Evolutionary conservation across 1,140 invertebrate genomes (phyloP).

Genomic region (Odontomachus brunneus): DNA sequence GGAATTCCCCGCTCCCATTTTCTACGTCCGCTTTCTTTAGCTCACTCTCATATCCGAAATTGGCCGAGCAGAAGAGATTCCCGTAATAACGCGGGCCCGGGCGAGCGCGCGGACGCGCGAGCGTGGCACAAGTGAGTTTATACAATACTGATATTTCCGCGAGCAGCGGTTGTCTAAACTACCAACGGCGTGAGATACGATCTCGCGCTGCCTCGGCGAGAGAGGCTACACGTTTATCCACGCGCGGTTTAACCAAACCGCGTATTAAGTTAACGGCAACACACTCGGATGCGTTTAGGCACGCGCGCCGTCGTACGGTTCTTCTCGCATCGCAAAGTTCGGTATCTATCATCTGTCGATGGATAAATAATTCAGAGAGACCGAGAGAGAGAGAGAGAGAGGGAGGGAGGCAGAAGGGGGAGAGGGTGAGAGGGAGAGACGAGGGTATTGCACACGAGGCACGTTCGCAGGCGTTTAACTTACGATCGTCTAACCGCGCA

Average conservation of each 20-base stretch:
- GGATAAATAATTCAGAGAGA: constrained; percentile 46
- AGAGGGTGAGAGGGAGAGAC: background rate
- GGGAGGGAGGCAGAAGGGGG: background rate
- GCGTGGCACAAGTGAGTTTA: constrained; percentile 15
- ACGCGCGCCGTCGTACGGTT: constrained; percentile 43
- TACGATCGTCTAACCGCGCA: constrained; percentile 29
- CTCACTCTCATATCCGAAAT: constrained; percentile 66
- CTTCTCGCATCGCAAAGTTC: constrained; percentile 30
- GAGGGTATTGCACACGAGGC: background rate
- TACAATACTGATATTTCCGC: constrained; percentile 53
- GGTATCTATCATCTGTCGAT: constrained; percentile 53
- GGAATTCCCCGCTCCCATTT: constrained; percentile 47
- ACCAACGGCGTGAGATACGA: constrained; percentile 51
- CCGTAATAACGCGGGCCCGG: constrained; percentile 48
- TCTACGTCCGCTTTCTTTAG: constrained; percentile 54
- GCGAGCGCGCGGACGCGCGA: no score
- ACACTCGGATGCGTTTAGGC: constrained; percentile 34
- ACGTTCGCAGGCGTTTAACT: constrained; percentile 57
- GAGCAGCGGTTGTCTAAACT: constrained; percentile 53
- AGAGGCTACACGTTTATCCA: constrained; percentile 35
- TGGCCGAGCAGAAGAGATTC: constrained; percentile 61
- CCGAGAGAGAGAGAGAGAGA: background rate
- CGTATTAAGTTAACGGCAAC: constrained; percentile 59
- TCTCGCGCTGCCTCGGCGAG: constrained; percentile 38
- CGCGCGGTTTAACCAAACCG: constrained; percentile 37